Percentiles rank a stretch among this genome's conserved stretches.
Conservation (phyloP, 2,113 vertebrate genomes). For the Trichechus manatus region DNA sequence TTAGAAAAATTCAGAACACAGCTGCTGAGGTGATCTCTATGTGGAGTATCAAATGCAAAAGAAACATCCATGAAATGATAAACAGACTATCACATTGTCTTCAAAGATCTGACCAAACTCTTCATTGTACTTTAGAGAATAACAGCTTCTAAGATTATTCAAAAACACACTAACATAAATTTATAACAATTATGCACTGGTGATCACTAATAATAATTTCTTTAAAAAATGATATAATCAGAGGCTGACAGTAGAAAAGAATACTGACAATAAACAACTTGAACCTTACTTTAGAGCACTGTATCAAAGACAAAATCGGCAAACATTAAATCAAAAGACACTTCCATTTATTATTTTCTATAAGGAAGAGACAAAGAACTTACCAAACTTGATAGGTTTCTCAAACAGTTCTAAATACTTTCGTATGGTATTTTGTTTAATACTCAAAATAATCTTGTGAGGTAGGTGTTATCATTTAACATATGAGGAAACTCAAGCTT, state of each 20-base stretch:
- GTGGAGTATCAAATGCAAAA: slow-evolving; percentile 1
- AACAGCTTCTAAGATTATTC: slow-evolving; percentile 15
- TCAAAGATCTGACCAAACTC: background rate
- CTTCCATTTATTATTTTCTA: slow-evolving; percentile 23
- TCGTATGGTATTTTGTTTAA: slow-evolving; percentile 30
- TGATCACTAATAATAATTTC: background rate
- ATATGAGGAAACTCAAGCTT: slow-evolving; percentile 5
- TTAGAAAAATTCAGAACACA: slow-evolving; percentile 53
- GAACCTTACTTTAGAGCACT: slow-evolving; percentile 19
- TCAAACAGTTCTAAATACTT: slow-evolving; percentile 12
- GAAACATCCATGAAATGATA: slow-evolving; percentile 32
- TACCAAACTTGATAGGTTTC: background rate
- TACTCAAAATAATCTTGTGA: slow-evolving; percentile 38
- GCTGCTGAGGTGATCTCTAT: background rate
- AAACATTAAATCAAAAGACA: slow-evolving; percentile 35
- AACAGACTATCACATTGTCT: slow-evolving; percentile 1
- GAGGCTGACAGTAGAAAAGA: slow-evolving; percentile 31
- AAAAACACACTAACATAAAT: slow-evolving; percentile 1
- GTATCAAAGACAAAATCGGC: slow-evolving; percentile 9
- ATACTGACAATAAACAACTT: slow-evolving; percentile 47
- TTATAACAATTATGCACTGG: slow-evolving; percentile 12
- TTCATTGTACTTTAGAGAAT: background rate
- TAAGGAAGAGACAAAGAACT: slow-evolving; percentile 25
- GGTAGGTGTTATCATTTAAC: background rate
- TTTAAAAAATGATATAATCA: slow-evolving; percentile 50